A percentile compares a stretch with the other conserved stretches of the same genome.
phyloP scores from a whole-genome alignment of 2,888 invertebrate species.

The Cataglyphis livida region DNA sequence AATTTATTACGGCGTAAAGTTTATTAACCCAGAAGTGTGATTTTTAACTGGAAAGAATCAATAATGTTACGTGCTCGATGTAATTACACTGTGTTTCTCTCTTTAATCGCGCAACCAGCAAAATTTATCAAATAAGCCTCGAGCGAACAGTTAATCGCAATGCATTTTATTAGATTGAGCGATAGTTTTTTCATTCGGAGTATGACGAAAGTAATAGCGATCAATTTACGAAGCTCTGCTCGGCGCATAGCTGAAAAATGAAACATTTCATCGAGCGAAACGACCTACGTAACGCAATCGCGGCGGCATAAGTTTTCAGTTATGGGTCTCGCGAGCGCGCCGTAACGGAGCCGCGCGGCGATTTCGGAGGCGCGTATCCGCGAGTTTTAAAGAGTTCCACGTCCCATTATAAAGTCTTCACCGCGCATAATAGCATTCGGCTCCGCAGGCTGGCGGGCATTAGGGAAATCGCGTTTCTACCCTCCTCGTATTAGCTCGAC shows the following conservation, averaged over 20 bases:
- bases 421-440: conserved; percentile 84
- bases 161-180: neutral
- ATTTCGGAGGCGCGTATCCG: conserved; percentile 65
- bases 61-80: conserved; percentile 23
- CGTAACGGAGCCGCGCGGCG: conserved; percentile 45
- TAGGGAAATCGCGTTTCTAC: conserved; percentile 82
- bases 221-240: conserved; percentile 16
- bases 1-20: conserved; percentile 32
- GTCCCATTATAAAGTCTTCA: conserved; percentile 85
- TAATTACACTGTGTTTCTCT: conserved; percentile 16
- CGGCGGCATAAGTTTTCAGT: conserved; percentile 46
- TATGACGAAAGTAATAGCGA: neutral
- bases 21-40: conserved; percentile 39
- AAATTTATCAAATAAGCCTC: conserved; percentile 22
- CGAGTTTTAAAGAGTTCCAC: conserved; percentile 84
- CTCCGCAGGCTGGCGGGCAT: conserved; percentile 84
- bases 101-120: neutral
- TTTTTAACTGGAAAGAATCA: conserved; percentile 42
- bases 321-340: conserved; percentile 34
- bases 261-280: conserved; percentile 43
- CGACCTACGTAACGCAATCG: conserved; percentile 47
- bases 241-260: conserved; percentile 28
- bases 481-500: conserved; percentile 54
- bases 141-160: conserved; percentile 21
- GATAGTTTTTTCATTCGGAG: neutral